Conservation (phyloP, 2,888 invertebrate species). For the Dryococelus australis region DNA sequence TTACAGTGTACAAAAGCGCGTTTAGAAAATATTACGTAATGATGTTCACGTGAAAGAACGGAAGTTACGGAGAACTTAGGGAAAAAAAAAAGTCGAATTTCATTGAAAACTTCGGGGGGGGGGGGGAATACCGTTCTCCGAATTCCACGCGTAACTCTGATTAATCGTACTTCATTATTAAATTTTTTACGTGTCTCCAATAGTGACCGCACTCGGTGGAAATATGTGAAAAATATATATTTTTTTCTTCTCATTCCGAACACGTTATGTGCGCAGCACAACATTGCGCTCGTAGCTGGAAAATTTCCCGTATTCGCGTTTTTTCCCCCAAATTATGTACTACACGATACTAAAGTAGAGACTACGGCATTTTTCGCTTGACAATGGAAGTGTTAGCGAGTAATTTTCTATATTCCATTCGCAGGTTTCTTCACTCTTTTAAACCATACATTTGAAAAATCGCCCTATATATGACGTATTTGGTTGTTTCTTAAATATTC, state of each 20-base stretch:
- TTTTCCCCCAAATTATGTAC: too few species aligned
- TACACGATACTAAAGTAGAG: too few species aligned
- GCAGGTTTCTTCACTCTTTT: too few species aligned
- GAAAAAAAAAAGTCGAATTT: not conserved
- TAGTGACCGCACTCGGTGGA: not conserved
- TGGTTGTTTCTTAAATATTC: too few species aligned
- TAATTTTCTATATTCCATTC: too few species aligned
- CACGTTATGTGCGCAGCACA: not conserved
- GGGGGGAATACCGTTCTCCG: not conserved
- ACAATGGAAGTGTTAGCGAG: too few species aligned
- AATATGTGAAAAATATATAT: not conserved
- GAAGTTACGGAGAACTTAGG: not conserved
- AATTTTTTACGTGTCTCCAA: not conserved
- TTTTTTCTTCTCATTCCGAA: not conserved
- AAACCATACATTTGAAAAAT: too few species aligned
- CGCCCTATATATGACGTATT: too few species aligned
- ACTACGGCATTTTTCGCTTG: too few species aligned
- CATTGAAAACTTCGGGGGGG: not conserved
- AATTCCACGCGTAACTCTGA: not conserved
- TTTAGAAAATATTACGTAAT: too few species aligned
- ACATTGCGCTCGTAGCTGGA: not conserved
- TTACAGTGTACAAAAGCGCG: too few species aligned
- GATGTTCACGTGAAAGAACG: too few species aligned
- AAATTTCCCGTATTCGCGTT: not conserved
- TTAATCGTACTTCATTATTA: not conserved